Conservation (phyloP, 2,888 invertebrate species). For the Nomada hirtipes region DNA sequence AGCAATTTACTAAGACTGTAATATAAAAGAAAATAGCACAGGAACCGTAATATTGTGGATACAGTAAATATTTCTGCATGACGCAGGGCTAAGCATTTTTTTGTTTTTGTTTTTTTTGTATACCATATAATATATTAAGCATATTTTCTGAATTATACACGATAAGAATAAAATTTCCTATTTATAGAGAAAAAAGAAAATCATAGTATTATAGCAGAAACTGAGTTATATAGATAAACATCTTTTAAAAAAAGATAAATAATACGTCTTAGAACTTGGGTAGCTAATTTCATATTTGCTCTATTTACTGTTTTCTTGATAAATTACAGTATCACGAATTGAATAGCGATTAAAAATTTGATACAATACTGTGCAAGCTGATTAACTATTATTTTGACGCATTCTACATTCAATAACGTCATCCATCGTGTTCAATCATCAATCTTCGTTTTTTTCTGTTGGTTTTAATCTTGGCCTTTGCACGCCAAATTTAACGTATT, state of each 20-base stretch:
- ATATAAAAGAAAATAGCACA: constrained; percentile 71
- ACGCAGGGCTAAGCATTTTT: constrained; percentile 75
- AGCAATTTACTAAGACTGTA: constrained; percentile 80
- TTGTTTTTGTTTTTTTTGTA: constrained; percentile 57
- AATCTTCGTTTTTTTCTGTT: constrained; percentile 26
- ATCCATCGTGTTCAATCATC: constrained; percentile 5
- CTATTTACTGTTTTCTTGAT: constrained; percentile 75
- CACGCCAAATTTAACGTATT: constrained; percentile 30
- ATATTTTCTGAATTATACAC: constrained; percentile 63
- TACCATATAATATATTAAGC: constrained; percentile 57
- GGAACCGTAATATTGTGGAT: constrained; percentile 60
- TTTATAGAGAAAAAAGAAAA: constrained; percentile 52
- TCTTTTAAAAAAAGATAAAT: constrained; percentile 64
- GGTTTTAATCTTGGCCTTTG: constrained; percentile 20
- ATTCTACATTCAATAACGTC: constrained; percentile 21
- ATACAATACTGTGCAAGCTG: constrained; percentile 24
- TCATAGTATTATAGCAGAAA: constrained; percentile 60
- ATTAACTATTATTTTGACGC: constrained; percentile 25
- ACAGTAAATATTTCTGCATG: constrained; percentile 64
- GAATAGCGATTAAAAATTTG: constrained; percentile 19
- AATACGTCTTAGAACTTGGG: constrained; percentile 77
- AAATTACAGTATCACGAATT: constrained; percentile 33
- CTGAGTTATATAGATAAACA: constrained; percentile 55
- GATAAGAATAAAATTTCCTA: constrained; percentile 70
- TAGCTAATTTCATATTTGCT: constrained; percentile 81